Percentiles rank a stretch among this genome's conserved stretches.
Conservation (phyloP, 2,113 vertebrate genomes). For the Emydura subglobosa region DNA sequence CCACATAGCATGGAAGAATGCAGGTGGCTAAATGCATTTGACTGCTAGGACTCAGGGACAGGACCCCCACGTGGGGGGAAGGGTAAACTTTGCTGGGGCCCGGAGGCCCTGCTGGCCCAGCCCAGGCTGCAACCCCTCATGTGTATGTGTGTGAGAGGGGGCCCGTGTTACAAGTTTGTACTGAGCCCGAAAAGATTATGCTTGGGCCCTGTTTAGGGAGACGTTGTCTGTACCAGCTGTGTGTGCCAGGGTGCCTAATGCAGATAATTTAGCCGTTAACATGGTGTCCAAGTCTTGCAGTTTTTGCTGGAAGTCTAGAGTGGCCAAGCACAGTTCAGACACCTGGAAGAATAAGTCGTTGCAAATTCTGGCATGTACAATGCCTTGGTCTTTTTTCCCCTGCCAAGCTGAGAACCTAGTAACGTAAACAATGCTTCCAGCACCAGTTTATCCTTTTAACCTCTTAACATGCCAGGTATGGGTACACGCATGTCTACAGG, state of each 20-base stretch:
- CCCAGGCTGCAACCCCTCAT: too few relatives aligned
- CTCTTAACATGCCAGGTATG: conserved; percentile 43
- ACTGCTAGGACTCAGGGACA: background rate
- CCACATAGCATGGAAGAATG: background rate
- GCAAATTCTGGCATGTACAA: conserved; percentile 58
- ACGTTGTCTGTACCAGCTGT: background rate
- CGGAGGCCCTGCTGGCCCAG: too few relatives aligned
- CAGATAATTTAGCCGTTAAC: background rate
- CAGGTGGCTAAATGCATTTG: background rate
- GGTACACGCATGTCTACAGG: conserved; percentile 61
- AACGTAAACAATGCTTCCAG: conserved; percentile 42
- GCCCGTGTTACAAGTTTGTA: too few relatives aligned
- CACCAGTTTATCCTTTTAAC: conserved; percentile 60
- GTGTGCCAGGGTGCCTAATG: background rate
- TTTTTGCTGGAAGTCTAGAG: conserved; percentile 32
- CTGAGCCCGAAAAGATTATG: too few relatives aligned
- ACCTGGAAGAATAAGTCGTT: conserved; percentile 50
- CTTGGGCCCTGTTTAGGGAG: too few relatives aligned
- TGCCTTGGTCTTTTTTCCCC: conserved; percentile 60
- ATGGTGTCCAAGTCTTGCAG: conserved; percentile 21
- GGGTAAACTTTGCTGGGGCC: too few relatives aligned
- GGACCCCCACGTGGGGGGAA: too few relatives aligned
- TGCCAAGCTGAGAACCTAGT: conserved; percentile 65
- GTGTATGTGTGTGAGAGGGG: too few relatives aligned
- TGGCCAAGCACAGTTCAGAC: conserved; percentile 25